Conservation (phyloP, 2,797 vertebrate genomes). For the Tangara arthus region DNA sequence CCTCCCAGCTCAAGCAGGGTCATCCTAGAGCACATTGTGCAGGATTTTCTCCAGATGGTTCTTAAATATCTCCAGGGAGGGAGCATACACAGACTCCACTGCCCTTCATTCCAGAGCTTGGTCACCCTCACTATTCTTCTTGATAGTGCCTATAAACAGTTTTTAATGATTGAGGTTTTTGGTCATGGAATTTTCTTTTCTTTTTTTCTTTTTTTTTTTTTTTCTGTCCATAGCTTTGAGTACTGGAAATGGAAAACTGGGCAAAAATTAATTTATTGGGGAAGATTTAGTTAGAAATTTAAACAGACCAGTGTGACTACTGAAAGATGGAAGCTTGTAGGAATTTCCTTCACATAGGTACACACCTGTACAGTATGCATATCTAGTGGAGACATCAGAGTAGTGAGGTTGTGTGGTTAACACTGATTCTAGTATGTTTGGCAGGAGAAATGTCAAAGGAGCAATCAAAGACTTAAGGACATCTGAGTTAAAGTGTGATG, state of each 20-base stretch:
- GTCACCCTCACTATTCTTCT: neutral
- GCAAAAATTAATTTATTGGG: neutral
- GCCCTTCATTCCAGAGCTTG: neutral
- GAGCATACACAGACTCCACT: neutral
- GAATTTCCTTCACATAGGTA: neutral
- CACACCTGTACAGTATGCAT: too few relatives aligned
- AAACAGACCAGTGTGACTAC: neutral
- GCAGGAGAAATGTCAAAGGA: neutral
- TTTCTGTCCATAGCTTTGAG: neutral
- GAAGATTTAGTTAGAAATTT: neutral
- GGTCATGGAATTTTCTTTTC: neutral
- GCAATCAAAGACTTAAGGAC: neutral
- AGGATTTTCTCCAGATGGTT: neutral
- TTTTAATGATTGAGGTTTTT: neutral
- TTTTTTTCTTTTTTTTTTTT: too few relatives aligned
- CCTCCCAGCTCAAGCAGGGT: neutral
- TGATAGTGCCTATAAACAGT: rapidly evolving
- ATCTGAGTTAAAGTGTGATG: neutral
- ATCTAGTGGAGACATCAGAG: neutral
- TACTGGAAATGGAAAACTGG: neutral
- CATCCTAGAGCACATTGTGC: neutral
- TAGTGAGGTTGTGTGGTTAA: neutral
- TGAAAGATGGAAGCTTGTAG: neutral
- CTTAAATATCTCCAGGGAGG: neutral
- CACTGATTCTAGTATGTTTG: neutral